Conservation (phyloP, 1,140 invertebrate genomes). For the Ceratosolen fusciceps region DNA sequence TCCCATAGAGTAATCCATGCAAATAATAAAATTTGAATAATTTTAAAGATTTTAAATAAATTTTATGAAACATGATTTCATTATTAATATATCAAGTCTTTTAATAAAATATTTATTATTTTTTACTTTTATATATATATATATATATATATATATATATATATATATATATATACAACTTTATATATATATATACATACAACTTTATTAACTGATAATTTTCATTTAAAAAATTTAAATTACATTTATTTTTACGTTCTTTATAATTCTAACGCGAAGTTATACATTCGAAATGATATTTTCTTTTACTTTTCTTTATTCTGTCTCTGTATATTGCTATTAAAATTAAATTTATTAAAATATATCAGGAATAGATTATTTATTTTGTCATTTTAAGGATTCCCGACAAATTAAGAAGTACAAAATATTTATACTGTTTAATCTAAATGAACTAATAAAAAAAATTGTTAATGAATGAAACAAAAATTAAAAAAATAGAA, state of each 20-base stretch:
- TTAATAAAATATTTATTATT: too few species aligned
- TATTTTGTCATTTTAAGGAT: slow-evolving; percentile 41
- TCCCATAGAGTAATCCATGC: too few species aligned
- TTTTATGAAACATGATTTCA: too few species aligned
- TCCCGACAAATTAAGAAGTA: slow-evolving; percentile 22
- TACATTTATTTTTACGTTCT: not conserved
- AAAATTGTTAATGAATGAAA: slow-evolving; percentile 47
- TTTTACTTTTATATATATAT: too few species aligned
- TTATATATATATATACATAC: too few species aligned
- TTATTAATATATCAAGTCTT: too few species aligned
- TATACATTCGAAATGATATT: slow-evolving; percentile 10
- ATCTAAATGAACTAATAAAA: slow-evolving; percentile 43
- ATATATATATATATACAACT: too few species aligned
- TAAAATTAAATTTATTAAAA: slow-evolving; percentile 20
- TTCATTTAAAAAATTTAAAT: not conserved
- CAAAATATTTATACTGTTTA: too few species aligned
- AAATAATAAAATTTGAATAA: too few species aligned
- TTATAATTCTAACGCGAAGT: not conserved
- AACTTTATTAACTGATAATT: not conserved
- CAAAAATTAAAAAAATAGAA: slow-evolving; percentile 34
- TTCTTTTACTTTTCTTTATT: not conserved
- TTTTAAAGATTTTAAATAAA: too few species aligned
- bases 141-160: too few species aligned
- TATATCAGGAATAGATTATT: slow-evolving; percentile 27
- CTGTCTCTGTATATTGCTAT: slow-evolving; percentile 13